phyloP scores from a whole-genome alignment of 2,797 vertebrate species.

The Peromyscus attwateri region DNA sequence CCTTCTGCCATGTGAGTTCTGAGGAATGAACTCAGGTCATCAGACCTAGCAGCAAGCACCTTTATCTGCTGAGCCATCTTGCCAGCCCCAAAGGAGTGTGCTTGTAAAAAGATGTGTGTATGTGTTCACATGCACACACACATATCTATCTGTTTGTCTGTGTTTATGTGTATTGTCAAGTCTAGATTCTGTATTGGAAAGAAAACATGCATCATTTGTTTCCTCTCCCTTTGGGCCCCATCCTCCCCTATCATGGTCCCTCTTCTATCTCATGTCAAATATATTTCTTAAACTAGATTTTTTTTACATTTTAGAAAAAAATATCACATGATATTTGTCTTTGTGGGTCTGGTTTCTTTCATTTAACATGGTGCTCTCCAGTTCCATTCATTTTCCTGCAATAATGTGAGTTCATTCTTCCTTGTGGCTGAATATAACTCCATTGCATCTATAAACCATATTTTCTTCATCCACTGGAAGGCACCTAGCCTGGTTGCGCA shows the following conservation, averaged over 20 bases:
- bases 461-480: not conserved
- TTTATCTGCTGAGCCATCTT: not conserved
- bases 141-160: not conserved
- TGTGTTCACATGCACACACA: not conserved
- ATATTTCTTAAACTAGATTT: not conserved
- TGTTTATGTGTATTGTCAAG: not conserved
- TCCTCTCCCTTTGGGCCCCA: not conserved
- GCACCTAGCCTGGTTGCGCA: too few species aligned
- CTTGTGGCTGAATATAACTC: not conserved
- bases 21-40: not conserved
- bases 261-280: not conserved
- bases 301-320: not conserved
- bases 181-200: not conserved
- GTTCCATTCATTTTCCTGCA: not conserved
- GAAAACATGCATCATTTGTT: not conserved
- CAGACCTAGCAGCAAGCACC: not conserved
- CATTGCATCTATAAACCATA: not conserved
- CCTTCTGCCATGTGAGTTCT: not conserved
- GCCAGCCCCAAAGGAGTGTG: not conserved
- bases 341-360: not conserved
- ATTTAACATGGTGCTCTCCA: not conserved
- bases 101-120: not conserved
- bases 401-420: not conserved
- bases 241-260: not conserved
- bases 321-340: not conserved